phyloP scores from a whole-genome alignment of 1,140 invertebrate species.

The Hetaerina americana region DNA sequence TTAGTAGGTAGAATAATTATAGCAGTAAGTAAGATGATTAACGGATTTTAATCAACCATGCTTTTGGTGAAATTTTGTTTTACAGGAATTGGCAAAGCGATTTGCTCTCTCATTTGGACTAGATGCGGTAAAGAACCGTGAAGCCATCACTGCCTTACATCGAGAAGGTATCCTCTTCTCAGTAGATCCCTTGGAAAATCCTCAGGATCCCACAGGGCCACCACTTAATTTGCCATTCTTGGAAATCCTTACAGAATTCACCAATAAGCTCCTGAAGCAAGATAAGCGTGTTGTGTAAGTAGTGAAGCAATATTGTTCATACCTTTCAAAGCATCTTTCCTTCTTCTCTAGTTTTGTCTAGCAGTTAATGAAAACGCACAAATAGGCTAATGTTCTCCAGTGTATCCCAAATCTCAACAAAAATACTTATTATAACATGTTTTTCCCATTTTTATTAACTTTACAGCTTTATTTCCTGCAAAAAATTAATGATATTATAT shows the following conservation, averaged over 20 bases:
- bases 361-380: no score
- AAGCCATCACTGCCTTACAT: conserved; percentile 92
- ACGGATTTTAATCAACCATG: conserved; percentile 11
- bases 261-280: conserved; percentile 88
- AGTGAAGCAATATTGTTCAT: no score
- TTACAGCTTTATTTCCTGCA: no score
- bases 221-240: conserved; percentile 83
- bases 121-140: conserved; percentile 93
- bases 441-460: no score
- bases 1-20: no score
- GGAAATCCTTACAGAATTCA: conserved; percentile 91
- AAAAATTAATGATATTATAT: no score
- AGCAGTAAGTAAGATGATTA: neutral
- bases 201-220: conserved; percentile 55
- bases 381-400: no score
- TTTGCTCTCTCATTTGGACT: conserved; percentile 95
- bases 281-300: conserved; percentile 85
- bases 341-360: no score
- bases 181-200: conserved; percentile 49
- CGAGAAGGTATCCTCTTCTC: conserved; percentile 87
- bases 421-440: no score
- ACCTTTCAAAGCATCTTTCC: no score
- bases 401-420: no score
- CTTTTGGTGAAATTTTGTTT: conserved; percentile 20
- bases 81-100: conserved; percentile 82